Conservation (phyloP, 2,888 invertebrate genomes). For the Chymomyza fuscimana region DNA sequence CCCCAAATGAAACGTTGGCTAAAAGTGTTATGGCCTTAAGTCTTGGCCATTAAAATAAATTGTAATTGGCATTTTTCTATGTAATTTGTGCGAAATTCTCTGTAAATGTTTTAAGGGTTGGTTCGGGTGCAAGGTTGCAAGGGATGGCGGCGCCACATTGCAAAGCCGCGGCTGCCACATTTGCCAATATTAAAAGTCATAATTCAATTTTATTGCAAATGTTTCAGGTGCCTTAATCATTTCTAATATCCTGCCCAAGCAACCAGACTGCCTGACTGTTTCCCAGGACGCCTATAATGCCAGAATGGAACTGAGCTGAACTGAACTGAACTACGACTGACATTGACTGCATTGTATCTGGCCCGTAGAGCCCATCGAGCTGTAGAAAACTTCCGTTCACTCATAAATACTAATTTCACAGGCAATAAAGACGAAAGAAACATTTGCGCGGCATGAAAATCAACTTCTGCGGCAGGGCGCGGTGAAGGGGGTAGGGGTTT, state of each 20-base stretch:
- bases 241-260: conserved; percentile 71
- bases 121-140: conserved; percentile 2
- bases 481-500: background rate
- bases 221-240: conserved; percentile 78
- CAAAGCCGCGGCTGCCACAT: conserved; percentile 11
- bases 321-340: conserved; percentile 10
- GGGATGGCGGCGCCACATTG: conserved; percentile 14
- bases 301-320: background rate
- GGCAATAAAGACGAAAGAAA: conserved; percentile 78
- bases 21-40: conserved; percentile 55
- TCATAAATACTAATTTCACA: conserved; percentile 80
- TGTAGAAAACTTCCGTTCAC: conserved; percentile 50
- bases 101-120: conserved; percentile 35
- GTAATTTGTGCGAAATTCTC: conserved; percentile 34
- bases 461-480: background rate
- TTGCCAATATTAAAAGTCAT: conserved; percentile 73
- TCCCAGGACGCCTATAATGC: conserved; percentile 52
- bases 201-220: conserved; percentile 79
- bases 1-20: conserved; percentile 50
- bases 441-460: conserved; percentile 61
- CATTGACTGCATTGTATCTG: conserved; percentile 36
- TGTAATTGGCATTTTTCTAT: conserved; percentile 62
- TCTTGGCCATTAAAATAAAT: conserved; percentile 66
- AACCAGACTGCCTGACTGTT: conserved; percentile 12
- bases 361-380: conserved; percentile 11